These are phyloP conservation scores for Rhaphigaster nebulosa DNA, from an alignment of 2,888 invertebrate species.

Conservation along the genomic window DNA sequence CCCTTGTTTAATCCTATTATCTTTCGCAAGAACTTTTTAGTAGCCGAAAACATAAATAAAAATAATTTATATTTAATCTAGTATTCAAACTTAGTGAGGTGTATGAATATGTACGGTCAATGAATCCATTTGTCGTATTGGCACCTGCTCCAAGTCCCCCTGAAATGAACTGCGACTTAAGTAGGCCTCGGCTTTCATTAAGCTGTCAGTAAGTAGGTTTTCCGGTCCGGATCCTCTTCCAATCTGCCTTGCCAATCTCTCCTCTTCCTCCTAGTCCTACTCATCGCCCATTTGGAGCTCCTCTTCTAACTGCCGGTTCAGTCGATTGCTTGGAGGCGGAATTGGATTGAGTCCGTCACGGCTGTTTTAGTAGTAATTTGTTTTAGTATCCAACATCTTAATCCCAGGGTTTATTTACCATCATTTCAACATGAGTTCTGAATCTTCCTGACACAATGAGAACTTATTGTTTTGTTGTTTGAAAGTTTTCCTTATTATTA, in stretches of 20 bases:
- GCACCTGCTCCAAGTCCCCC: neutral
- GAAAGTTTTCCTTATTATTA: no score
- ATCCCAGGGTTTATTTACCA: neutral
- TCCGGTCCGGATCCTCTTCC: neutral
- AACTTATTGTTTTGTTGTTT: neutral
- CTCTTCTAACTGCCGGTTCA: neutral
- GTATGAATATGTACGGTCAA: neutral
- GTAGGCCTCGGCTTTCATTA: conserved; percentile 18
- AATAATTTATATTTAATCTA: no score
- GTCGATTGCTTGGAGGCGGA: neutral
- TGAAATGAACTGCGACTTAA: neutral
- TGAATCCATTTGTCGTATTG: neutral
- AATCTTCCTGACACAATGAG: neutral
- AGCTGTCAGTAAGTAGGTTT: conserved; percentile 18
- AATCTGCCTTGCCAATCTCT: conserved; percentile 15
- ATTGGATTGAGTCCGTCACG: conserved; percentile 7
- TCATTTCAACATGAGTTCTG: neutral
- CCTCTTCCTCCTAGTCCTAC: neutral
- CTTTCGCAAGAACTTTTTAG: no score
- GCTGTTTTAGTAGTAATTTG: neutral
- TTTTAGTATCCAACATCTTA: neutral
- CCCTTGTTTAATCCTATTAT: no score
- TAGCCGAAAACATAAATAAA: no score
- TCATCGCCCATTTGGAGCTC: neutral
- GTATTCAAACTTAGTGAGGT: no score